A percentile compares a stretch with the other conserved stretches of the same genome.
phyloP scores from a whole-genome alignment of 2,113 vertebrate genomes.

The Rhadina sibilatrix region DNA sequence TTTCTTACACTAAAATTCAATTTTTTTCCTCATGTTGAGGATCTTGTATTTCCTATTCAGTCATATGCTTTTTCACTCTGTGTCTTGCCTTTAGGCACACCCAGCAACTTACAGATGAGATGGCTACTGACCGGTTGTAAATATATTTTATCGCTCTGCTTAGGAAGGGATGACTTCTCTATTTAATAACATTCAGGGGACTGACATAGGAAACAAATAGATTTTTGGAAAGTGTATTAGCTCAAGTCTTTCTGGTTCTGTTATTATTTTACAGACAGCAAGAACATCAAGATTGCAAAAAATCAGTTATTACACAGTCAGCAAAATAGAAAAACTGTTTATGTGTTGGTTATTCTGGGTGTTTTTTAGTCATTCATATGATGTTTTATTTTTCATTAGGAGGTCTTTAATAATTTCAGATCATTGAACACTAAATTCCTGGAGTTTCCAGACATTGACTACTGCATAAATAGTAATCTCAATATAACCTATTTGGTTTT shows the following conservation, averaged over 20 bases:
- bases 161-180: neutral
- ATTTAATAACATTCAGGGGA: neutral
- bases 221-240: neutral
- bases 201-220: neutral
- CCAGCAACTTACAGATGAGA: neutral
- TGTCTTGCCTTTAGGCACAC: neutral
- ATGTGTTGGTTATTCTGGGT: rapidly evolving
- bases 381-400: neutral
- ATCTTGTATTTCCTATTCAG: neutral
- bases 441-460: neutral
- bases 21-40: neutral
- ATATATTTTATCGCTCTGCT: neutral
- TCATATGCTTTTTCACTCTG: neutral
- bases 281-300: neutral
- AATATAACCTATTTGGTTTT: neutral
- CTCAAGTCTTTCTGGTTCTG: neutral
- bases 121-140: neutral
- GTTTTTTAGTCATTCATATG: neutral
- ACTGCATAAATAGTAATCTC: neutral
- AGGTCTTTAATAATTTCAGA: neutral
- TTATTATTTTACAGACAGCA: neutral
- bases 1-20: neutral
- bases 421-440: neutral
- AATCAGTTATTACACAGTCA: neutral
- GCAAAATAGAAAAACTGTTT: neutral